Evolutionary conservation across 2,113 vertebrate species (phyloP), one percentile per base, ranked within the genome.

Genomic region (Dipodomys merriami): DNA sequence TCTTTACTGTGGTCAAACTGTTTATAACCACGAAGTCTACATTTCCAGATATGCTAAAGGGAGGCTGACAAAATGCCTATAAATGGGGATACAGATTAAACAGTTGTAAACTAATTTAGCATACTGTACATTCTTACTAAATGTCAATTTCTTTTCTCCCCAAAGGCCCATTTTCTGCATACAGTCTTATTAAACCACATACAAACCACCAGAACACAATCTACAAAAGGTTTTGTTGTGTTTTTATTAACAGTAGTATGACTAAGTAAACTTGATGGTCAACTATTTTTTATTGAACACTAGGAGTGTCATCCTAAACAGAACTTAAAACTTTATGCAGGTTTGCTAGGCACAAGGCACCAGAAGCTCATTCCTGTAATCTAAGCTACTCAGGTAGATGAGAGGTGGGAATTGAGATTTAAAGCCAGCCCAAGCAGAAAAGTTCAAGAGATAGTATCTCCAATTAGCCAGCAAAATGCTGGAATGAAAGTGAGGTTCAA

Each of bases 51-150:
- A n/a, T 6, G 16, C n/a, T 93, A 74, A 77, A 83, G 89, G 60
- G 25, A 62, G 20, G 10, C 11, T 67, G 67, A n/a, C 90, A 57
- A 71, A 78, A 72, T 67, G 18, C 20, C 57, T 39, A 82, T 49
- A 93, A 88, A 18, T 5, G 35, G 65, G 39, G 81, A 44, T 33
- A 27, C 49, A 86, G 65, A 79, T 60, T 86, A 90, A 90, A 86
- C 2, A 44, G 19, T 9, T 84, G n/a, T 68, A 79, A 92, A 81
- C 3, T 86, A 57, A 90, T 46, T 57, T 39, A 89, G 65, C 78
- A 90, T 27, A 92, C 2, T 22, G 6, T 76, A 83, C 57, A n/a
- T 84, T 96, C 81, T 91, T 73, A 67, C 86, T 83, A 92, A 93
- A 78, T 30, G 57, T 77, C 77, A 80, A 95, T 79, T 76, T 89